Conservation (phyloP, 2,888 invertebrate species). For the Deroplatys truncata region DNA sequence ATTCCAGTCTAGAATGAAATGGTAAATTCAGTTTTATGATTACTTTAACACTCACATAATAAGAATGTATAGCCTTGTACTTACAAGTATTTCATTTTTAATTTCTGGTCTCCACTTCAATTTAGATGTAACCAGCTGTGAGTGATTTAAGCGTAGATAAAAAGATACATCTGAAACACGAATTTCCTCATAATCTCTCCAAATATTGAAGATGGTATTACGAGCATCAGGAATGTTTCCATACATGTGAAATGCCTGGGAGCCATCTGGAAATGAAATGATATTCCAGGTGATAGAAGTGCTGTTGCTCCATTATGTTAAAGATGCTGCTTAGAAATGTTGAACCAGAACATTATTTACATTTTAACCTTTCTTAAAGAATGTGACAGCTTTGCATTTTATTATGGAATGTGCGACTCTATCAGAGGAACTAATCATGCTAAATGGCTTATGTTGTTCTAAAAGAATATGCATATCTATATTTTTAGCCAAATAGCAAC, state of each 20-base stretch:
- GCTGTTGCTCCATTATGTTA: too few relatives aligned
- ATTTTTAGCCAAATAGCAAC: too few relatives aligned
- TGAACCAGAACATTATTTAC: too few relatives aligned
- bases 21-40: not conserved
- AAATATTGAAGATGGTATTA: slow-evolving; percentile 69
- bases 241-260: slow-evolving; percentile 64
- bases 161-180: slow-evolving; percentile 72
- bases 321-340: too few relatives aligned
- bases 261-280: slow-evolving; percentile 49
- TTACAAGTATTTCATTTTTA: slow-evolving; percentile 43
- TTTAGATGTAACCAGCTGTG: slow-evolving; percentile 73
- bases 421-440: too few relatives aligned
- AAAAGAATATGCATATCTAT: too few relatives aligned
- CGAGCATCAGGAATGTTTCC: slow-evolving; percentile 74
- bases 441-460: too few relatives aligned
- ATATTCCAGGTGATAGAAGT: too few relatives aligned
- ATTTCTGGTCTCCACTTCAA: slow-evolving; percentile 76
- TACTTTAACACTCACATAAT: not conserved
- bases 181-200: slow-evolving; percentile 79
- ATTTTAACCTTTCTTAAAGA: too few relatives aligned
- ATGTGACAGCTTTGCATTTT: too few relatives aligned
- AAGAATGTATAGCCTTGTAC: not conserved
- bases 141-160: slow-evolving; percentile 78
- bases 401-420: too few relatives aligned
- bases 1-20: slow-evolving; percentile 14